Percentiles rank a stretch among this genome's conserved stretches.
These are phyloP conservation scores for Sebastes alutus DNA, from an alignment of 2,797 vertebrate genomes.

Conservation along the genomic window DNA sequence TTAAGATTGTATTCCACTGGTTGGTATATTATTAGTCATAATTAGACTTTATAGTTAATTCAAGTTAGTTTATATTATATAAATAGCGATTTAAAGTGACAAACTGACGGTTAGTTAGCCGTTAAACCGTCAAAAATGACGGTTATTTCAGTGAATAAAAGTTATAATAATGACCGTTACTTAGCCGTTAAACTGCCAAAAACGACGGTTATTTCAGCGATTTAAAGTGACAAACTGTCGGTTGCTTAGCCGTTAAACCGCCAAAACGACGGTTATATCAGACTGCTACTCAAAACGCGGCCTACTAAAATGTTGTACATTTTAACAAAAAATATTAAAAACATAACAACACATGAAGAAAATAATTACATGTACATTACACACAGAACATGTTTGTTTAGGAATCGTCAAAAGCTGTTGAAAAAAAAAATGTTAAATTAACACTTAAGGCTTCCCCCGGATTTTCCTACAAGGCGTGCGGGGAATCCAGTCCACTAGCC, in stretches of 20 bases:
- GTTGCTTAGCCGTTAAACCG: slow-evolving; percentile 18
- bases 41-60: not conserved
- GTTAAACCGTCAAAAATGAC: slow-evolving; percentile 20
- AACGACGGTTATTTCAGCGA: slow-evolving; percentile 16
- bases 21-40: not conserved
- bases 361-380: fast-evolving
- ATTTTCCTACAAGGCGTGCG: slow-evolving; percentile 74
- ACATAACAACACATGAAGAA: not conserved
- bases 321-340: slow-evolving; percentile 18
- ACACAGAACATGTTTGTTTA: not conserved
- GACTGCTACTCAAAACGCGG: slow-evolving; percentile 46
- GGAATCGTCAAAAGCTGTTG: not conserved
- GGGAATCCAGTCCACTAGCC: slow-evolving; percentile 49
- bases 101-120: not conserved
- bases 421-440: slow-evolving; percentile 5
- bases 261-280: slow-evolving; percentile 43
- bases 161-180: not conserved
- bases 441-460: slow-evolving; percentile 74
- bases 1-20: not conserved
- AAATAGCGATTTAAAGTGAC: not conserved
- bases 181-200: slow-evolving; percentile 44
- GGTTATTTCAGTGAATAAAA: not conserved
- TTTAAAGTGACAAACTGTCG: not conserved
- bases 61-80: too few relatives aligned
- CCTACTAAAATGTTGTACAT: slow-evolving; percentile 22